Conservation (phyloP, 2,113 vertebrate genomes). For the Cacatua alba region DNA sequence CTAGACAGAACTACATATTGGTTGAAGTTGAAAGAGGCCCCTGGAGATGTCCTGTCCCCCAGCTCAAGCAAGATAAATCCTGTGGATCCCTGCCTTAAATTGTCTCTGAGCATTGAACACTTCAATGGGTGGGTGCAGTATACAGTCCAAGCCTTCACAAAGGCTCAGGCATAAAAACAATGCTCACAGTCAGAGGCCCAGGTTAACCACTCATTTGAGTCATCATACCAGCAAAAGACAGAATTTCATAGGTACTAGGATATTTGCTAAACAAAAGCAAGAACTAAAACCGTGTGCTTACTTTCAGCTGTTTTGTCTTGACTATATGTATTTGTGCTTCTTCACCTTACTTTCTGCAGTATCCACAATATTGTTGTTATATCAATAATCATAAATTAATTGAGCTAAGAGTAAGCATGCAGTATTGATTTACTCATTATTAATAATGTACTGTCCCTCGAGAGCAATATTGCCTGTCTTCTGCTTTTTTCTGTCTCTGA, state of each 20-base stretch:
- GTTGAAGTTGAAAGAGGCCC: neutral
- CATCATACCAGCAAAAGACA: neutral
- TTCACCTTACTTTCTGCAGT: neutral
- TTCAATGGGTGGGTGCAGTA: neutral
- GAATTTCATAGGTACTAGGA: neutral
- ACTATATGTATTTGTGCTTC: neutral
- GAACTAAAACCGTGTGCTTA: neutral
- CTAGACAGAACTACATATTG: neutral
- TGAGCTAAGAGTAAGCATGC: neutral
- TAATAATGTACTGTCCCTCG: neutral
- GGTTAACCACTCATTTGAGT: neutral
- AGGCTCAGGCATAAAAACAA: neutral
- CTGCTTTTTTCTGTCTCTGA: neutral
- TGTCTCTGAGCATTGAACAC: neutral
- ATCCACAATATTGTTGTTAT: neutral
- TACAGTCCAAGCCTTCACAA: neutral
- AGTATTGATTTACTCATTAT: neutral
- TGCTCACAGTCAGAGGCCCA: neutral
- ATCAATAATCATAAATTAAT: neutral
- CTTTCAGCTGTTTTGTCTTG: neutral
- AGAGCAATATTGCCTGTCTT: neutral
- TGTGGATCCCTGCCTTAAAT: neutral
- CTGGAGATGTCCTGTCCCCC: neutral
- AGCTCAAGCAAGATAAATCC: neutral
- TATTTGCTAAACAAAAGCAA: neutral